Evolutionary conservation across 2,888 invertebrate species (phyloP).

Genomic region (Melieria omissa): DNA sequence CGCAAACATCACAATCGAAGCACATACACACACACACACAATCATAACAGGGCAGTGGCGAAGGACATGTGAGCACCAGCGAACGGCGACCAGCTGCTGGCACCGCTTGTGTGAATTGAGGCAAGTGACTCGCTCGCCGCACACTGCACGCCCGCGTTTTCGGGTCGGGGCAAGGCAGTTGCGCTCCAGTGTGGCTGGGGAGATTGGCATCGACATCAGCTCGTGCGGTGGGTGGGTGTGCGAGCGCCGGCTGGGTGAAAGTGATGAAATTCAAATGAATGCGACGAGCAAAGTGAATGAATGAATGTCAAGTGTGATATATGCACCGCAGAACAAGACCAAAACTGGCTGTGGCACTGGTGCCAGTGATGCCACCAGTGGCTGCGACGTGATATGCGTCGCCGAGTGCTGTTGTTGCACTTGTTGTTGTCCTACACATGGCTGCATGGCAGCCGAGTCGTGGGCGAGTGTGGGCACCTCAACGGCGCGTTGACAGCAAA

Average conservation of each 20-base stretch:
- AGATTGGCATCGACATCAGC: no score
- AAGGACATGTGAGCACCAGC: no score
- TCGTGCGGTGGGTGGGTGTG: slow-evolving; percentile 27
- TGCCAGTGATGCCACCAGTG: slow-evolving; percentile 24
- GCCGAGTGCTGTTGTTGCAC: neutral
- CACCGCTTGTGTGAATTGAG: no score
- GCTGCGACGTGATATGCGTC: neutral
- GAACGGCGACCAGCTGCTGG: no score
- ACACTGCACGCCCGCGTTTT: no score
- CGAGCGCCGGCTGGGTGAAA: slow-evolving; percentile 37
- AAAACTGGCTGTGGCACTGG: slow-evolving; percentile 24
- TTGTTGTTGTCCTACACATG: neutral
- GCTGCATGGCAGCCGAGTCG: neutral
- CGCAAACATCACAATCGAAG: no score
- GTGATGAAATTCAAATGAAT: slow-evolving; percentile 58
- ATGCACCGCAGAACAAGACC: slow-evolving; percentile 57
- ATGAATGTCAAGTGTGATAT: slow-evolving; percentile 62
- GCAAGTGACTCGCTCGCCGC: no score
- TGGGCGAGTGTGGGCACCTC: slow-evolving; percentile 14
- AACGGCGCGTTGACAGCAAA: slow-evolving; percentile 23
- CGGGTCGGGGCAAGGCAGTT: no score
- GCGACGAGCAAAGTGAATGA: slow-evolving; percentile 43
- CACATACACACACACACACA: no score
- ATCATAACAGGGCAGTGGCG: no score
- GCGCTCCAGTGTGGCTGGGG: no score